These are phyloP conservation scores for Pterocles burchelli DNA, from an alignment of 2,113 vertebrate species.

Conservation along the genomic window DNA sequence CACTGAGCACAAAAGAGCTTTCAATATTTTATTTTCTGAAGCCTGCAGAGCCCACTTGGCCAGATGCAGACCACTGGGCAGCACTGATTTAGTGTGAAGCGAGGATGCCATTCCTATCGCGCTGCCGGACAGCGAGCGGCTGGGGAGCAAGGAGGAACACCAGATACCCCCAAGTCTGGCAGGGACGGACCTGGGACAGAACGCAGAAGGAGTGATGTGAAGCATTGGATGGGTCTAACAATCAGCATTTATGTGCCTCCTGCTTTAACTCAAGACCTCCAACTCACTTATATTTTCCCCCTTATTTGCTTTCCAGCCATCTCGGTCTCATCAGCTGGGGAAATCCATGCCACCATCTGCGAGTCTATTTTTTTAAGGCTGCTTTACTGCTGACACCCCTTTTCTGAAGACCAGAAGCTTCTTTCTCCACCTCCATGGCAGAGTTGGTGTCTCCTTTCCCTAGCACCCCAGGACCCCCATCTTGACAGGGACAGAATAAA, in stretches of 20 bases:
- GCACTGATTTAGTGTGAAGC: neutral
- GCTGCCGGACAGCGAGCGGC: neutral
- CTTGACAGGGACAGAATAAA: neutral
- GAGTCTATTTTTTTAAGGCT: neutral
- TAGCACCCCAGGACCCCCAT: neutral
- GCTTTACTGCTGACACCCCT: neutral
- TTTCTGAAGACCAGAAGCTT: neutral
- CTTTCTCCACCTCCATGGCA: neutral
- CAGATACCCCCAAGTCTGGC: fast-evolving
- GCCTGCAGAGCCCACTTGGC: neutral
- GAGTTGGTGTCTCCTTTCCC: neutral
- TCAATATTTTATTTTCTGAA: neutral
- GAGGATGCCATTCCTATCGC: neutral
- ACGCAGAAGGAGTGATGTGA: neutral
- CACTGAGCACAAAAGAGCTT: neutral
- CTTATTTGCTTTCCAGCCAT: neutral
- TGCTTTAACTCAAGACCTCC: neutral
- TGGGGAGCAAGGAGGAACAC: neutral
- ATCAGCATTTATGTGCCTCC: neutral
- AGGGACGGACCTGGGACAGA: neutral
- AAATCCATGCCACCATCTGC: neutral
- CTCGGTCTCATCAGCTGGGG: neutral
- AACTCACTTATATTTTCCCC: neutral
- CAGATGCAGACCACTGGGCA: neutral
- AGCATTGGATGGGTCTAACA: neutral